Conservation (phyloP, 2,888 invertebrate genomes). For the Teleogryllus oceanicus region DNA sequence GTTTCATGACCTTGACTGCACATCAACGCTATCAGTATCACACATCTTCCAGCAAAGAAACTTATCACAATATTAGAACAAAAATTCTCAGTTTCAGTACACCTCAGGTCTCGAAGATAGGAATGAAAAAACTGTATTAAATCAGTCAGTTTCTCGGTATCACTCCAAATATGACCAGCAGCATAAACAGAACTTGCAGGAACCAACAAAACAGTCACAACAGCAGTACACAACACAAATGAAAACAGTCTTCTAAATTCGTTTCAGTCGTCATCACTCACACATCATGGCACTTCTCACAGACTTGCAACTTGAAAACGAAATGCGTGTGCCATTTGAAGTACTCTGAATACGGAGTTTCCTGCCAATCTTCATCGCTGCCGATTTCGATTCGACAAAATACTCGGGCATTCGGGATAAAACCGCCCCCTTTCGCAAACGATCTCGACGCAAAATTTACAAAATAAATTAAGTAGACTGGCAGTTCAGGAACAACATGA, state of each 20-base stretch:
- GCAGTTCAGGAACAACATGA: slow-evolving; percentile 7
- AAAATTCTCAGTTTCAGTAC: neutral
- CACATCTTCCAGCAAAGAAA: neutral
- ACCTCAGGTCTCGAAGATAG: slow-evolving; percentile 5
- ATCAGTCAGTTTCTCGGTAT: neutral
- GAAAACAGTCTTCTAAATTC: neutral
- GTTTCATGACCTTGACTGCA: neutral
- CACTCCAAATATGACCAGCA: neutral
- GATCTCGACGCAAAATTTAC: neutral
- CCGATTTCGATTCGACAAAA: too few species aligned
- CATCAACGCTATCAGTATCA: neutral
- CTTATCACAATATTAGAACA: neutral
- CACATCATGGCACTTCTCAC: slow-evolving; percentile 2
- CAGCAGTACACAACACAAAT: neutral
- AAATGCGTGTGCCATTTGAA: too few species aligned
- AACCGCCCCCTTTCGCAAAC: too few species aligned
- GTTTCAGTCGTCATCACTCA: neutral
- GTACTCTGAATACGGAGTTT: too few species aligned
- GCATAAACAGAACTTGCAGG: neutral
- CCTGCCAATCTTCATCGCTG: too few species aligned
- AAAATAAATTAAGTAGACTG: slow-evolving; percentile 18
- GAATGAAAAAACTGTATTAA: neutral
- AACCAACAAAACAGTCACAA: neutral
- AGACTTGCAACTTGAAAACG: neutral
- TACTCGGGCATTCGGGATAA: too few species aligned